A percentile compares a stretch with the other conserved stretches of the same genome.
These are phyloP conservation scores for Acanthoscelides obtectus DNA, from an alignment of 2,888 invertebrate species.

Conservation along the genomic window DNA sequence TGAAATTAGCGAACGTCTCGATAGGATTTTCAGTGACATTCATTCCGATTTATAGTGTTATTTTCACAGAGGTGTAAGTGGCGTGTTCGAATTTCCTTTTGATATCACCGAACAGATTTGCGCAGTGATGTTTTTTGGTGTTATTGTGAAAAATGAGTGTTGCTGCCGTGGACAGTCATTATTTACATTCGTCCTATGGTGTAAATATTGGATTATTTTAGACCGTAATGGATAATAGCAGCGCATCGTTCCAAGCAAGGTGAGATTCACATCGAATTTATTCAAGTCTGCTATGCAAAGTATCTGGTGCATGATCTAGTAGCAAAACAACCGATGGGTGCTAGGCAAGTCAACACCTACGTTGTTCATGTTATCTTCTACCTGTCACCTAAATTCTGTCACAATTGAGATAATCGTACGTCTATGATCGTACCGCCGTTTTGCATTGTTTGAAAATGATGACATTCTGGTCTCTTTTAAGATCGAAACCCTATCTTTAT, in stretches of 20 bases:
- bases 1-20: constrained; percentile 34
- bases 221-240: constrained; percentile 40
- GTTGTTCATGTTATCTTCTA: constrained; percentile 29
- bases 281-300: background rate
- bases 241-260: constrained; percentile 34
- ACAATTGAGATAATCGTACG: constrained; percentile 21
- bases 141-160: background rate
- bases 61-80: constrained; percentile 13
- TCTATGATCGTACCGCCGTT: constrained; percentile 23
- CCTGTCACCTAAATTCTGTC: constrained; percentile 27
- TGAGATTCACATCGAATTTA: constrained; percentile 16
- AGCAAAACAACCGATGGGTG: constrained; percentile 24
- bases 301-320: constrained; percentile 12
- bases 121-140: constrained; percentile 30
- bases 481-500: constrained; percentile 5
- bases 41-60: constrained; percentile 14
- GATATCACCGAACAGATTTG: constrained; percentile 9
- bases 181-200: constrained; percentile 32
- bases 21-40: constrained; percentile 26
- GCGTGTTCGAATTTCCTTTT: constrained; percentile 13
- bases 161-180: constrained; percentile 36
- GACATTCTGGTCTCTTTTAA: constrained; percentile 14
- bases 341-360: constrained; percentile 27
- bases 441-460: constrained; percentile 28
- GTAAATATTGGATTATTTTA: constrained; percentile 34